Evolutionary conservation across 2,797 vertebrate species (phyloP).

Genomic region (Monodelphis domestica): DNA sequence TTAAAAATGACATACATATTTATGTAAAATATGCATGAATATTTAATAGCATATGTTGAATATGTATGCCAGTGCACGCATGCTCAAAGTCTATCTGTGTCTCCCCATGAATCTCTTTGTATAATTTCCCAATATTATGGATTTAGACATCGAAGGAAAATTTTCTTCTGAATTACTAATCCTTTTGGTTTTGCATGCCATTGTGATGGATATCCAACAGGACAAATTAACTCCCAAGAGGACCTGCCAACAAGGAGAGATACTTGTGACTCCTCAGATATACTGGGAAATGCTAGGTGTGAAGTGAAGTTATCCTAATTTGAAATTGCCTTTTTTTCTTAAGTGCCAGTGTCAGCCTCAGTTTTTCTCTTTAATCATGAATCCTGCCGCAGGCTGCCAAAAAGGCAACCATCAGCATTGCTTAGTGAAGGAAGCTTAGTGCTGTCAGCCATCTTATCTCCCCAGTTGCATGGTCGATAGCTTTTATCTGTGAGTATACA

Average conservation of each 20-base stretch:
- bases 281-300: slow-evolving; percentile 74
- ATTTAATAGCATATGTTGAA: slow-evolving; percentile 72
- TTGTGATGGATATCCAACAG: slow-evolving; percentile 78
- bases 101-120: slow-evolving; percentile 56
- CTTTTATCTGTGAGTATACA: slow-evolving; percentile 80
- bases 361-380: slow-evolving; percentile 80
- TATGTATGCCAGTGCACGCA: slow-evolving; percentile 59
- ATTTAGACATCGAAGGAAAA: slow-evolving; percentile 67
- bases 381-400: slow-evolving; percentile 74
- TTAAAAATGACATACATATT: slow-evolving; percentile 70
- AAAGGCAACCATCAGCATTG: slow-evolving; percentile 80
- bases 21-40: slow-evolving; percentile 69
- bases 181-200: slow-evolving; percentile 79
- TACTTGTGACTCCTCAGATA: slow-evolving; percentile 79
- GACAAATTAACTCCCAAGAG: slow-evolving; percentile 78
- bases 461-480: slow-evolving; percentile 68
- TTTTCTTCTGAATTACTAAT: slow-evolving; percentile 75
- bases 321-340: slow-evolving; percentile 69
- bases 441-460: slow-evolving; percentile 81
- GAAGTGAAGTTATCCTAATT: slow-evolving; percentile 79
- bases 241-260: slow-evolving; percentile 80
- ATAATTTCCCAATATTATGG: slow-evolving; percentile 66
- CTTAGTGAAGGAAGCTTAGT: slow-evolving; percentile 82
- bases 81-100: slow-evolving; percentile 66
- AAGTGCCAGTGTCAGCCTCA: slow-evolving; percentile 77